Percentiles rank a stretch among this genome's conserved stretches.
Evolutionary conservation across 2,113 vertebrate genomes (phyloP).

Genomic region (Larimichthys crocea): DNA sequence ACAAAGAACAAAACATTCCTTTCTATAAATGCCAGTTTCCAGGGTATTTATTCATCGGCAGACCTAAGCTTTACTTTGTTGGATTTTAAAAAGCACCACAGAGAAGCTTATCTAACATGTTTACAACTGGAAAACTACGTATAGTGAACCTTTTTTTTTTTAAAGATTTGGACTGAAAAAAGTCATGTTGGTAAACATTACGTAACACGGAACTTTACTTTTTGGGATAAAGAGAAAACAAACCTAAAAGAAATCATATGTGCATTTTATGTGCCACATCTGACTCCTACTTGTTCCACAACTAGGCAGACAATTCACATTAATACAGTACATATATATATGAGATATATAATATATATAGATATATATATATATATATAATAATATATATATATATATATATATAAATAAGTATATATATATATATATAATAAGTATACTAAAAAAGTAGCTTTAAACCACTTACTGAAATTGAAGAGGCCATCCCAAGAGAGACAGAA

Average conservation of each 20-base stretch:
- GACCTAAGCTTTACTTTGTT: background rate
- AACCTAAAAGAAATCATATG: no score
- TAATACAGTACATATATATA: no score
- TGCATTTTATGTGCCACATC: background rate
- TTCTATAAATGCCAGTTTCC: conserved; percentile 25
- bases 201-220: background rate
- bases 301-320: background rate
- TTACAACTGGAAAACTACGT: background rate
- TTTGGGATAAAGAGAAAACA: background rate
- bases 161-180: background rate
- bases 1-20: conserved; percentile 54
- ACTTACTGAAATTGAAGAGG: conserved; percentile 96
- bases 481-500: conserved; percentile 96
- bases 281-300: background rate
- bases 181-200: background rate
- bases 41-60: background rate
- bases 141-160: no score
- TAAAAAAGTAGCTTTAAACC: background rate
- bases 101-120: background rate
- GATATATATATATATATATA: no score
- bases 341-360: no score
- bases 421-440: background rate
- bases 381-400: no score
- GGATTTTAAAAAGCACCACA: background rate
- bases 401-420: no score